A percentile compares a stretch with the other conserved stretches of the same genome.
Conservation (phyloP, 2,113 vertebrate species). For the Nothobranchius furzeri region DNA sequence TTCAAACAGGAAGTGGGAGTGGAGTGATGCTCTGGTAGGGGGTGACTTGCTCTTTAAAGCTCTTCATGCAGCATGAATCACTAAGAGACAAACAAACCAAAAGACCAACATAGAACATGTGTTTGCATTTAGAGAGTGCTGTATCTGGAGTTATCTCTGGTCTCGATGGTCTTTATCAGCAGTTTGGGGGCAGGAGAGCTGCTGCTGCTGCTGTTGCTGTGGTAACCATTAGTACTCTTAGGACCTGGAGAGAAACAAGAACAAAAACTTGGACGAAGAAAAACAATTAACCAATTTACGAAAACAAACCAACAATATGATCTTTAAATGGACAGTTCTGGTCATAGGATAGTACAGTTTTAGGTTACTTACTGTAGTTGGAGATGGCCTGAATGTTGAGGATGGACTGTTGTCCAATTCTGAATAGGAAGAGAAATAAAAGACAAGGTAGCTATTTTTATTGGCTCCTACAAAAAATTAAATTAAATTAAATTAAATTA, state of each 20-base stretch:
- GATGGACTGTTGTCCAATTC: slow-evolving; percentile 76
- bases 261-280: not conserved
- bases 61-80: not conserved
- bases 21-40: too few species aligned
- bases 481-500: too few species aligned
- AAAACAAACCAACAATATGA: too few species aligned
- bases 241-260: slow-evolving; percentile 47
- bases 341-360: not conserved
- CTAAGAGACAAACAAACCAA: not conserved
- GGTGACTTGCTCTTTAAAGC: too few species aligned
- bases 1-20: too few species aligned
- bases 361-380: slow-evolving; percentile 72
- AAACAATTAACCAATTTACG: not conserved
- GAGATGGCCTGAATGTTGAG: slow-evolving; percentile 75
- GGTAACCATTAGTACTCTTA: slow-evolving; percentile 67
- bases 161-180: slow-evolving; percentile 80
- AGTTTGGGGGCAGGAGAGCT: slow-evolving; percentile 71
- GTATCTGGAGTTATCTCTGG: slow-evolving; percentile 71
- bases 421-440: slow-evolving; percentile 26
- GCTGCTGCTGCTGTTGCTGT: slow-evolving; percentile 51
- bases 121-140: slow-evolving; percentile 57
- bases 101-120: not conserved
- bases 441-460: too few species aligned
- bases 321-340: not conserved
- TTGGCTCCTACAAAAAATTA: too few species aligned